Evolutionary conservation across 2,888 invertebrate species (phyloP).

Genomic region (Zhengitettix transpicula): DNA sequence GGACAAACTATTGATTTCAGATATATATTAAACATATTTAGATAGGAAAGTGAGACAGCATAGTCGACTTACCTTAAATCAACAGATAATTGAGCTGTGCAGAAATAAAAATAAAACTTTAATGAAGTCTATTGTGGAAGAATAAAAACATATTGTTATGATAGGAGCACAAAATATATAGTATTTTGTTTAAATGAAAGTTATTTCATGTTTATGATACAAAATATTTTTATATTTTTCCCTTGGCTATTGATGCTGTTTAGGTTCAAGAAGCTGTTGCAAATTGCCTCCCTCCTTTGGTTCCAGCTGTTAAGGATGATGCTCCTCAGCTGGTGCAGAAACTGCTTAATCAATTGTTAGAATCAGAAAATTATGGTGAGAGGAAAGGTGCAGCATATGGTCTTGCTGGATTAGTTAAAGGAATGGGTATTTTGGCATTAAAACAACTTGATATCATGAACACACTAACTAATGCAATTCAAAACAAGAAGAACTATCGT

Average conservation of each 20-base stretch:
- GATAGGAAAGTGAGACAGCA: too few relatives aligned
- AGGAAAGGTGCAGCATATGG: slow-evolving; percentile 91
- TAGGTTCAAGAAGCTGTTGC: slow-evolving; percentile 94
- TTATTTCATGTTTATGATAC: too few relatives aligned
- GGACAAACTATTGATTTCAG: too few relatives aligned
- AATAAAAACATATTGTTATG: too few relatives aligned
- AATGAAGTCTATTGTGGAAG: too few relatives aligned
- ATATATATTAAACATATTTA: too few relatives aligned
- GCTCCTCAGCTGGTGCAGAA: slow-evolving; percentile 77
- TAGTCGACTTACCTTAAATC: too few relatives aligned
- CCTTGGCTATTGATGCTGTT: background rate
- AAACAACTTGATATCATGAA: slow-evolving; percentile 95
- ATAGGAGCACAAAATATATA: too few relatives aligned
- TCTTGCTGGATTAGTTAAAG: slow-evolving; percentile 90
- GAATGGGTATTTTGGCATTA: slow-evolving; percentile 85
- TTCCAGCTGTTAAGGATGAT: slow-evolving; percentile 82
- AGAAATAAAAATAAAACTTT: background rate
- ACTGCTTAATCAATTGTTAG: slow-evolving; percentile 69
- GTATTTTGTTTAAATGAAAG: too few relatives aligned
- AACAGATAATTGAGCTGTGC: too few relatives aligned
- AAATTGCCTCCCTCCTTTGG: slow-evolving; percentile 85
- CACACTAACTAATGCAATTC: slow-evolving; percentile 79
- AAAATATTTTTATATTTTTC: too few relatives aligned
- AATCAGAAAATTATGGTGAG: slow-evolving; percentile 85
- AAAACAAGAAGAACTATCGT: slow-evolving; percentile 91